Percentiles rank a stretch among this genome's conserved stretches.
Evolutionary conservation across 2,797 vertebrate genomes (phyloP).

Genomic region (Simalia tracyae): DNA sequence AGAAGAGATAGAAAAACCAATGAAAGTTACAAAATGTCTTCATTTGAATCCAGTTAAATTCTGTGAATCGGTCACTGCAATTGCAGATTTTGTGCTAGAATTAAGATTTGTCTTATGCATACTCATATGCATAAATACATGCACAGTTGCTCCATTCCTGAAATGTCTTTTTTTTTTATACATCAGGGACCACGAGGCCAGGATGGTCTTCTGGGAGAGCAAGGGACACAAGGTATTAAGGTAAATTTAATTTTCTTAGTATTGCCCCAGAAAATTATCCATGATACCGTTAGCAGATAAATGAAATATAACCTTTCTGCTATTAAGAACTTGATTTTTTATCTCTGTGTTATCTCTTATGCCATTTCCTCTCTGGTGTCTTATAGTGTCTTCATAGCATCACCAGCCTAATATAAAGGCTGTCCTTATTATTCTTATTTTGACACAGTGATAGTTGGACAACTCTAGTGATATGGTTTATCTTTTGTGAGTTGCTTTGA

Average conservation of each 20-base stretch:
- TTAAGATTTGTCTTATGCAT: not conserved
- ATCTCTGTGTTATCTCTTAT: not conserved
- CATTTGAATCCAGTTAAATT: not conserved
- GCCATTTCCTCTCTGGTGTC: not conserved
- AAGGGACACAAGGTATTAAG: constrained; percentile 86
- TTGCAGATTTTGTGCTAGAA: not conserved
- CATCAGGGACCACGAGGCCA: constrained; percentile 86
- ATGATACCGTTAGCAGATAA: not conserved
- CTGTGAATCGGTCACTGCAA: not conserved
- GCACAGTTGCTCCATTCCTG: not conserved
- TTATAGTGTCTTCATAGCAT: not conserved
- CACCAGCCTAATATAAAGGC: not conserved
- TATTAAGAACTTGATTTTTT: not conserved
- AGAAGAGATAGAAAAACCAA: not conserved
- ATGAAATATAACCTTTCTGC: not conserved
- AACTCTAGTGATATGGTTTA: not conserved
- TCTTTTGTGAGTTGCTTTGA: not conserved
- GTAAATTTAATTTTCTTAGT: constrained; percentile 72
- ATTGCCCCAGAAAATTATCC: not conserved
- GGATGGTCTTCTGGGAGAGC: constrained; percentile 87
- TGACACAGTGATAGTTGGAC: not conserved
- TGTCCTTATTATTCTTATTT: not conserved
- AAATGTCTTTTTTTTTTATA: constrained; percentile 25
- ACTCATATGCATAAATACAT: not conserved
- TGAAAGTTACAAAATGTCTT: not conserved